phyloP scores from a whole-genome alignment of 2,113 vertebrate species.

The Toxotes chatareus region DNA sequence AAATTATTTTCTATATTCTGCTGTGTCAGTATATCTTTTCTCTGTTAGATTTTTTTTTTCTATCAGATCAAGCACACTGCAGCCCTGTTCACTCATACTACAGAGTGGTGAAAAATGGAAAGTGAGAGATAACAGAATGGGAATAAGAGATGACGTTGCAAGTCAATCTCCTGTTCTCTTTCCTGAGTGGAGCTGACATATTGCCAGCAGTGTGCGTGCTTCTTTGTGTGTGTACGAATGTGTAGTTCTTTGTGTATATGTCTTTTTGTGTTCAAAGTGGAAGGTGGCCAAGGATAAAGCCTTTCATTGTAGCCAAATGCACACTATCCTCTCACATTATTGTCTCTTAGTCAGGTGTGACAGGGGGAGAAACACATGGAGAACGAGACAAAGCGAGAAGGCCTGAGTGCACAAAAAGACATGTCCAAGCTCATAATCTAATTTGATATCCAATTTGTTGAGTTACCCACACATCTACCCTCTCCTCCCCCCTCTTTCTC shows the following conservation, averaged over 20 bases:
- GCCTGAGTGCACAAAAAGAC: slow-evolving; percentile 59
- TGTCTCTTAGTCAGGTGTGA: slow-evolving; percentile 60
- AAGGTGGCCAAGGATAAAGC: slow-evolving; percentile 56
- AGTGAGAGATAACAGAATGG: slow-evolving; percentile 28
- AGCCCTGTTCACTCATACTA: neutral
- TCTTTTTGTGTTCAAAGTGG: slow-evolving; percentile 34
- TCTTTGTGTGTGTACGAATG: neutral
- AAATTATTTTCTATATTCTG: slow-evolving; percentile 9
- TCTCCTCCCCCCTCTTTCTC: slow-evolving; percentile 18
- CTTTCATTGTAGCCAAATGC: slow-evolving; percentile 31
- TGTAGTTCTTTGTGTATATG: slow-evolving; percentile 8
- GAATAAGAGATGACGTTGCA: slow-evolving; percentile 12
- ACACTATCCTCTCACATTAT: slow-evolving; percentile 52
- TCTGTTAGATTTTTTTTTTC: neutral
- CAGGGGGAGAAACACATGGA: slow-evolving; percentile 30
- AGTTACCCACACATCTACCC: slow-evolving; percentile 18
- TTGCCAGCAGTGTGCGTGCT: neutral
- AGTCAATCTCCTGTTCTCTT: slow-evolving; percentile 53
- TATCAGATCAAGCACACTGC: slow-evolving; percentile 12
- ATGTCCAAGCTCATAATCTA: slow-evolving; percentile 61
- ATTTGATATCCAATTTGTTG: slow-evolving; percentile 71
- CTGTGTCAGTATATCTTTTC: slow-evolving; percentile 1
- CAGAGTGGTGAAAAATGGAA: slow-evolving; percentile 31
- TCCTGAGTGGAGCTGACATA: slow-evolving; percentile 34
- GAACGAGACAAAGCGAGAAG: slow-evolving; percentile 45